Evolutionary conservation across 2,888 invertebrate genomes (phyloP).

Genomic region (Meliscaeva auricollis): DNA sequence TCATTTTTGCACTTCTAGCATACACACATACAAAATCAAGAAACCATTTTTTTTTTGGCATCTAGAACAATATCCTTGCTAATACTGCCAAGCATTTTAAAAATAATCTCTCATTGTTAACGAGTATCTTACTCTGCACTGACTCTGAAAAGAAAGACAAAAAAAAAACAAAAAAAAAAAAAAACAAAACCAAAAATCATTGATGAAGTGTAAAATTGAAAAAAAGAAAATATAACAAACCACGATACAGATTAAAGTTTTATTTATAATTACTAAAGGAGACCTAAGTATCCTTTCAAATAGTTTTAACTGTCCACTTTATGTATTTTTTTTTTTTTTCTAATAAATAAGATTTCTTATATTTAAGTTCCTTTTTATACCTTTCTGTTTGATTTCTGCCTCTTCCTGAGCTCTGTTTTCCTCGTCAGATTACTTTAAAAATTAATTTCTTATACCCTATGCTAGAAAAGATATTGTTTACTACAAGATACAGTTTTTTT

Average conservation of each 20-base stretch:
- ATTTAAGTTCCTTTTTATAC: constrained; percentile 35
- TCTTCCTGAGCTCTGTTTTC: constrained; percentile 6
- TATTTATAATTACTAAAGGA: constrained; percentile 47
- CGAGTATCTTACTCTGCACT: neutral
- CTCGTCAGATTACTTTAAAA: constrained; percentile 37
- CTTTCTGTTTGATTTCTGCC: constrained; percentile 20
- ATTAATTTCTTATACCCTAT: constrained; percentile 37
- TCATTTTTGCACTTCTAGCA: constrained; percentile 65
- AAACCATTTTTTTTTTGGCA: constrained; percentile 21
- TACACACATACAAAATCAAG: constrained; percentile 24
- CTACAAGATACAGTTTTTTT: constrained; percentile 56
- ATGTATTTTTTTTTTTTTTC: constrained; percentile 51
- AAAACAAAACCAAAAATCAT: constrained; percentile 15
- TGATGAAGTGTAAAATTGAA: constrained; percentile 44
- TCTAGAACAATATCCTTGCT: constrained; percentile 32
- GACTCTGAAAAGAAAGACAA: constrained; percentile 22
- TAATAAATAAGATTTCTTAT: constrained; percentile 57
- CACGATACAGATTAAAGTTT: constrained; percentile 40
- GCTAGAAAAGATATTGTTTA: constrained; percentile 56
- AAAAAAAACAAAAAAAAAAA: neutral
- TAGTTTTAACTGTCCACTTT: constrained; percentile 50
- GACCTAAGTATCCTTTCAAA: constrained; percentile 45
- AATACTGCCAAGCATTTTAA: constrained; percentile 61
- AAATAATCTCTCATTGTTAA: constrained; percentile 21
- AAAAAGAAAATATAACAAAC: constrained; percentile 27